Percentiles rank a stretch among this genome's conserved stretches.
phyloP scores from a whole-genome alignment of 2,888 invertebrate species.

The Thymelicus sylvestris region DNA sequence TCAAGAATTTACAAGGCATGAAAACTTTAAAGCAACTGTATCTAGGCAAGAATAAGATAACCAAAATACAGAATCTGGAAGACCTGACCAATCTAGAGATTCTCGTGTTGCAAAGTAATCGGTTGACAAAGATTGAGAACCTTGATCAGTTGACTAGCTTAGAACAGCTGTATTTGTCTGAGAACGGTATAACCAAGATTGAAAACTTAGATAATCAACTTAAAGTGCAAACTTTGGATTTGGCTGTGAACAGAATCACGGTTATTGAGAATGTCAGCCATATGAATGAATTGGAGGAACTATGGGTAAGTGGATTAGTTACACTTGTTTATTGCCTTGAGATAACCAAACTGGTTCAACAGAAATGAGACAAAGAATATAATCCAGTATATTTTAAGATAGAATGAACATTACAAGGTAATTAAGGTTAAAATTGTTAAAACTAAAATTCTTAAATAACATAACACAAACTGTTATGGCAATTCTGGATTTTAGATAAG shows the following conservation, averaged over 20 bases:
- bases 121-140: constrained; percentile 94
- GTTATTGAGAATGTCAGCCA: constrained; percentile 91
- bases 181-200: constrained; percentile 94
- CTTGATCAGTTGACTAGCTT: constrained; percentile 89
- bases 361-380: too few species aligned
- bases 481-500: too few species aligned
- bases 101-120: constrained; percentile 96
- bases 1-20: constrained; percentile 93
- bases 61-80: constrained; percentile 92
- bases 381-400: too few species aligned
- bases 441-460: too few species aligned
- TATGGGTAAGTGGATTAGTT: constrained; percentile 91
- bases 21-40: constrained; percentile 91
- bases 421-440: too few species aligned
- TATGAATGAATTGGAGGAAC: constrained; percentile 92
- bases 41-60: constrained; percentile 98
- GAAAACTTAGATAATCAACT: constrained; percentile 90
- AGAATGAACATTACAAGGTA: too few species aligned
- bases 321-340: too few species aligned
- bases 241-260: constrained; percentile 94
- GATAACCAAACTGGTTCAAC: too few species aligned
- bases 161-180: constrained; percentile 95
- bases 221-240: constrained; percentile 93
- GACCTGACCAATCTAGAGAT: constrained; percentile 89
- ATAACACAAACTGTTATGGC: too few species aligned